phyloP scores from a whole-genome alignment of 2,113 vertebrate genomes.

The Ploceus nigricollis region DNA sequence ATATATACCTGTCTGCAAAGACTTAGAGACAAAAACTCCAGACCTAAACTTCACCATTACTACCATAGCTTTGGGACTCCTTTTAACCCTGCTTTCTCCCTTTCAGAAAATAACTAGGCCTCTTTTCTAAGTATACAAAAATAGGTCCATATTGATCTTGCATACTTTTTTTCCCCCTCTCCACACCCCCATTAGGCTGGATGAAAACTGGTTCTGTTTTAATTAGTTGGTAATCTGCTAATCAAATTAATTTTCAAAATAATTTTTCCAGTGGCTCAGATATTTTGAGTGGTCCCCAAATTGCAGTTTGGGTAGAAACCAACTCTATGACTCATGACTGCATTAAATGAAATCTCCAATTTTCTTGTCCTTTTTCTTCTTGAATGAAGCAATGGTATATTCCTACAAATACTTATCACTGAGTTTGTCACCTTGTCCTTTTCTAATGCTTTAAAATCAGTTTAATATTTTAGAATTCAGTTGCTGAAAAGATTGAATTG shows the following conservation, averaged over 20 bases:
- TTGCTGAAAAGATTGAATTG: background rate
- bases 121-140: background rate
- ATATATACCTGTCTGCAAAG: background rate
- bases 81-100: background rate
- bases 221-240: constrained; percentile 20
- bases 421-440: background rate
- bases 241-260: constrained; percentile 51
- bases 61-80: background rate
- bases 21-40: rapidly evolving
- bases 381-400: background rate
- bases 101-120: background rate
- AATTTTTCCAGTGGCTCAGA: constrained; percentile 18
- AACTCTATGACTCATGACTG: background rate
- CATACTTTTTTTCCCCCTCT: background rate
- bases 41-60: background rate
- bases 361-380: background rate
- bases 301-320: background rate
- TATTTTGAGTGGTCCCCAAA: constrained; percentile 18
- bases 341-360: background rate
- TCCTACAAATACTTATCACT: background rate
- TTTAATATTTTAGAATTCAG: background rate
- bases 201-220: background rate
- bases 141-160: background rate
- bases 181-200: rapidly evolving
- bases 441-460: background rate